Conservation (phyloP, 2,113 vertebrate species). For the Octodon degus region DNA sequence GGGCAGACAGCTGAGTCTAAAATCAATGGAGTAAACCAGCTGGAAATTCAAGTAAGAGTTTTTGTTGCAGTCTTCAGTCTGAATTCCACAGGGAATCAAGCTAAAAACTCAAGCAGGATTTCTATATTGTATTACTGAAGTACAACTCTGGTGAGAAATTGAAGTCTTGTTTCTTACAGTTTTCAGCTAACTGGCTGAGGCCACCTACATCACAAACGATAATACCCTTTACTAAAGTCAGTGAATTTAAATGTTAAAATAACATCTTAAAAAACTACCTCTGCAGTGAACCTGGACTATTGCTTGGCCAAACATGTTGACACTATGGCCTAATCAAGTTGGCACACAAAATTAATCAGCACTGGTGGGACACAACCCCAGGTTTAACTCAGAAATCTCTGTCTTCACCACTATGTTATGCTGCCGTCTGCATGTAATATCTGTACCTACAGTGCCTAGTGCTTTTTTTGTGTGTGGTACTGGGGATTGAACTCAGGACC, state of each 20-base stretch:
- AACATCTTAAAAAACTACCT: not conserved
- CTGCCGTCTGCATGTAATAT: not conserved
- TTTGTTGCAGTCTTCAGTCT: not conserved
- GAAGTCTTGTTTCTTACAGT: not conserved
- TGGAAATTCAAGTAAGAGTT: not conserved
- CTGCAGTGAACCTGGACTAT: not conserved
- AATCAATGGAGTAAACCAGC: not conserved
- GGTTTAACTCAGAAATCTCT: not conserved
- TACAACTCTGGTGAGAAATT: not conserved
- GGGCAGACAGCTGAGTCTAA: not conserved
- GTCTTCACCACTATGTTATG: not conserved
- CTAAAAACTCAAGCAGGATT: conserved; percentile 1
- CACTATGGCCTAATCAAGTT: not conserved
- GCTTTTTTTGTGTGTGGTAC: too few species aligned
- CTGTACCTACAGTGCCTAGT: not conserved
- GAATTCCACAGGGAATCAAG: not conserved
- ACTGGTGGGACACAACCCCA: not conserved
- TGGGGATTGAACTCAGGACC: too few species aligned
- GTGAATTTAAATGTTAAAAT: not conserved
- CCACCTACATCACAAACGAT: not conserved
- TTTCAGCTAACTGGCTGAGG: not conserved
- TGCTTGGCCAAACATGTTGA: not conserved
- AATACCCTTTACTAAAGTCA: conserved; percentile 1
- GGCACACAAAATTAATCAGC: not conserved
- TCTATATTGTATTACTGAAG: not conserved